phyloP scores from a whole-genome alignment of 1,140 invertebrate genomes.

The Kradibia gibbosae region DNA sequence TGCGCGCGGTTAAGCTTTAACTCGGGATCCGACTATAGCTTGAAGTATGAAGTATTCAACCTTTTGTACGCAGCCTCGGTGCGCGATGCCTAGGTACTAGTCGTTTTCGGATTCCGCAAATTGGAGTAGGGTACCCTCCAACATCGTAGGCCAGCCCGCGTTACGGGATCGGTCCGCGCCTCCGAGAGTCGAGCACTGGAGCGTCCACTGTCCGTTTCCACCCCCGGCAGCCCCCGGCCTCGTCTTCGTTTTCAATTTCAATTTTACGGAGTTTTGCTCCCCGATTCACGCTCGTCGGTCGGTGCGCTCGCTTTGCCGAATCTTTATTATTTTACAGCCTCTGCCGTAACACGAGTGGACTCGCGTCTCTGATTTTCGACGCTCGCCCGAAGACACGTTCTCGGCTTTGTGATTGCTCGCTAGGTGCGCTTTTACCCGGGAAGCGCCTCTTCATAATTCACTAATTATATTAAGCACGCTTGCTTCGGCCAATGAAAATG shows the following conservation, averaged over 20 bases:
- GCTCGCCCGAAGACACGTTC: not conserved
- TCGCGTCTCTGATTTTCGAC: not conserved
- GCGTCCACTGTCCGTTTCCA: not conserved
- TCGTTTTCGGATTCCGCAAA: constrained; percentile 9
- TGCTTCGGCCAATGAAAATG: too few relatives aligned
- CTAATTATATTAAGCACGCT: too few relatives aligned
- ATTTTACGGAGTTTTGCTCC: constrained; percentile 69
- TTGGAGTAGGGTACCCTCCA: constrained; percentile 6
- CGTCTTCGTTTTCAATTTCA: constrained; percentile 71
- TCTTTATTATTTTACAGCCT: not conserved
- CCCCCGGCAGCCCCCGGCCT: not conserved
- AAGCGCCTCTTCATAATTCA: too few relatives aligned
- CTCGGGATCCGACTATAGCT: too few relatives aligned
- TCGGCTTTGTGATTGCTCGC: not conserved
- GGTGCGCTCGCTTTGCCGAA: not conserved
- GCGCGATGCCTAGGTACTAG: too few relatives aligned
- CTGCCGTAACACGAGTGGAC: not conserved
- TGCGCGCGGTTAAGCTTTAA: not conserved
- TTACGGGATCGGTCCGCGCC: not conserved
- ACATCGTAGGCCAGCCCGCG: not conserved
- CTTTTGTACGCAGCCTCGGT: not conserved
- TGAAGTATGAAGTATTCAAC: too few relatives aligned
- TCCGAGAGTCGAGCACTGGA: not conserved
- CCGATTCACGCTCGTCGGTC: not conserved
- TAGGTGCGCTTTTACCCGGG: not conserved